Conservation (phyloP, 1,140 invertebrate species). For the Pseudobourletiella spinata region DNA sequence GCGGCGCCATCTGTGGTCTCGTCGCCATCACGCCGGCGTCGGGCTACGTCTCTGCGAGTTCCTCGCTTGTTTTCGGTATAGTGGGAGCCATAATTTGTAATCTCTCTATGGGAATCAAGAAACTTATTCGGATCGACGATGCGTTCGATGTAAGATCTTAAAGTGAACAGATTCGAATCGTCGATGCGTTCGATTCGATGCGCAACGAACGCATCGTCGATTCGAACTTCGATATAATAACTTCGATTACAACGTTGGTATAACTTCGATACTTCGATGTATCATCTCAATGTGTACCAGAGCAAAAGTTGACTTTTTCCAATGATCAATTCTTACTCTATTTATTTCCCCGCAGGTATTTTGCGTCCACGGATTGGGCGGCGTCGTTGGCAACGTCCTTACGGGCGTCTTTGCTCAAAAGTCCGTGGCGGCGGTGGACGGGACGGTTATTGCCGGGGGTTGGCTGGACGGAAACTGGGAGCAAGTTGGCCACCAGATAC, state of each 20-base stretch:
- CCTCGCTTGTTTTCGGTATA: slow-evolving; percentile 26
- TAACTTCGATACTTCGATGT: no score
- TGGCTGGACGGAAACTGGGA: slow-evolving; percentile 31
- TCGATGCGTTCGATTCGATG: background rate
- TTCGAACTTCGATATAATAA: no score
- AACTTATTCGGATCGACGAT: slow-evolving; percentile 26
- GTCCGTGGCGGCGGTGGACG: slow-evolving; percentile 26
- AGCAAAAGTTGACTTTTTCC: no score
- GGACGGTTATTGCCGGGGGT: slow-evolving; percentile 25
- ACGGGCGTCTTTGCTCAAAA: slow-evolving; percentile 29
- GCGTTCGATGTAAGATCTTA: slow-evolving; percentile 20
- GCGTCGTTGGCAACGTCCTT: slow-evolving; percentile 29
- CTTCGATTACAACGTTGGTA: no score
- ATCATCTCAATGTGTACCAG: no score
- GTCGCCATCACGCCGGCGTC: slow-evolving; percentile 25
- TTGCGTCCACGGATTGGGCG: slow-evolving; percentile 29
- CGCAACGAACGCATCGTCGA: slow-evolving; percentile 13
- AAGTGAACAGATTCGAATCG: background rate
- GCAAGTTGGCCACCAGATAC: slow-evolving; percentile 19
- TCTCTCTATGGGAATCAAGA: slow-evolving; percentile 15
- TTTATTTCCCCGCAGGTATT: slow-evolving; percentile 33
- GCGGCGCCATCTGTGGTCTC: slow-evolving; percentile 29
- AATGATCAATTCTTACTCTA: no score
- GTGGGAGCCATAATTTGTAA: slow-evolving; percentile 25
- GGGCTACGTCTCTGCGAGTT: slow-evolving; percentile 26